phyloP scores from a whole-genome alignment of 2,797 vertebrate genomes.

The Schizopygopsis pylzovi region DNA sequence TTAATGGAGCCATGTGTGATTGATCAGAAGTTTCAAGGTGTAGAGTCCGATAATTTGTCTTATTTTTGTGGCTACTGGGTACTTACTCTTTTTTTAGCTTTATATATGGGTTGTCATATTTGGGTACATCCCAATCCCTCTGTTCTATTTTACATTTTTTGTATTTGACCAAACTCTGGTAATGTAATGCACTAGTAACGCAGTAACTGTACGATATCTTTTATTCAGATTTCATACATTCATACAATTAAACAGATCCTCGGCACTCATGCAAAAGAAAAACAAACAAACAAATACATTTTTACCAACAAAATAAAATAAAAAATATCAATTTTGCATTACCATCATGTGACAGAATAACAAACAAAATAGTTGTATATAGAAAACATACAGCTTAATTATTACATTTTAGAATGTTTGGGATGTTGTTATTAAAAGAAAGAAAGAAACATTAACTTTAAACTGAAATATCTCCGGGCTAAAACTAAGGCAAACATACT shows the following conservation, averaged over 20 bases:
- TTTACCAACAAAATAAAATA: neutral
- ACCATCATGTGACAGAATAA: neutral
- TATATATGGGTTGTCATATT: neutral
- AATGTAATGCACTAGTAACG: neutral
- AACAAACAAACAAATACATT: neutral
- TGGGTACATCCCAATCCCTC: neutral
- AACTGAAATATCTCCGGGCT: neutral
- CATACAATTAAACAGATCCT: neutral
- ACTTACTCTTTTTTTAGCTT: too few relatives aligned
- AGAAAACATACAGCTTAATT: neutral
- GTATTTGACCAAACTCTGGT: neutral
- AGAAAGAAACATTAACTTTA: neutral
- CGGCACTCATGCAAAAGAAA: neutral
- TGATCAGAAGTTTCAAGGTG: neutral
- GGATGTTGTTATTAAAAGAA: neutral
- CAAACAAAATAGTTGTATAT: neutral
- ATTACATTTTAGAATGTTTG: neutral
- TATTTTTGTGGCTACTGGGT: too few relatives aligned
- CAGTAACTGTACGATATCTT: neutral
- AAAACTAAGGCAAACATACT: neutral
- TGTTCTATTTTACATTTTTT: neutral
- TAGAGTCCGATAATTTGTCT: neutral
- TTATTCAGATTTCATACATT: neutral
- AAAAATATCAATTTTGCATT: neutral
- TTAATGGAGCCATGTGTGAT: neutral